Evolutionary conservation across 1,140 invertebrate species (phyloP), one percentile per base, ranked within the genome.

Genomic region (Ceratosolen fusciceps): DNA sequence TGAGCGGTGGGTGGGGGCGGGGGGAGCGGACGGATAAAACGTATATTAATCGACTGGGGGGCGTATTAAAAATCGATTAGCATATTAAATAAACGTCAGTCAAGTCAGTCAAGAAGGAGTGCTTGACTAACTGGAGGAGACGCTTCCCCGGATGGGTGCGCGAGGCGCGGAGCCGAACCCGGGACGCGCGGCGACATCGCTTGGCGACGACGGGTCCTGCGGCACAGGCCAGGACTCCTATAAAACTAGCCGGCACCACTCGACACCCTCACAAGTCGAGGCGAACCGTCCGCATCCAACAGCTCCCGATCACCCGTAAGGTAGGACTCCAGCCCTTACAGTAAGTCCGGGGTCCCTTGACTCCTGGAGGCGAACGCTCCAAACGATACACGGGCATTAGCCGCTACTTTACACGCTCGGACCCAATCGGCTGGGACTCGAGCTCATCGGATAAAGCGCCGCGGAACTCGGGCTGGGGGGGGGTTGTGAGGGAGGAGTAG

Each of bases 141-240:
- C 80, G 76, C 56, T 52, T 52, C 14, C 49, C 49, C 5, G 49
- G 14, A 4, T 9, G 49, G 49, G 49, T 19, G 49, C 9, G 49
- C 10, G 14, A 2, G 49, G 49, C 9, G 14, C 49, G 49, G 14
- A 52, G 12, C 2, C 49, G 49, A 52, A 19, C 14, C 49, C 49
- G 49, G 49, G 49, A 52, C 34, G 62, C 34, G 19, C 19, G 29
- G 19, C 24, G 81, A 74, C 71, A 67, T 67, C 74, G 52, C 76
- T 80, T 86, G 86, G 84, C 85, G 87, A 87, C 83, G 83, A 87
- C 83, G 83, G 34, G 52, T 78, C 67, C 83, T 82, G 29, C 70
- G 29, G 70, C 29, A 72, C 47, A 0, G n/a, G 72, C 56, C 37
- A 0, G 9, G 2, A 24, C 26, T 43, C 54, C 47, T 73, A 74